Percentiles rank a stretch among this genome's conserved stretches.
Evolutionary conservation across 1,140 invertebrate species (phyloP).

Genomic region (Cydia strobilella): DNA sequence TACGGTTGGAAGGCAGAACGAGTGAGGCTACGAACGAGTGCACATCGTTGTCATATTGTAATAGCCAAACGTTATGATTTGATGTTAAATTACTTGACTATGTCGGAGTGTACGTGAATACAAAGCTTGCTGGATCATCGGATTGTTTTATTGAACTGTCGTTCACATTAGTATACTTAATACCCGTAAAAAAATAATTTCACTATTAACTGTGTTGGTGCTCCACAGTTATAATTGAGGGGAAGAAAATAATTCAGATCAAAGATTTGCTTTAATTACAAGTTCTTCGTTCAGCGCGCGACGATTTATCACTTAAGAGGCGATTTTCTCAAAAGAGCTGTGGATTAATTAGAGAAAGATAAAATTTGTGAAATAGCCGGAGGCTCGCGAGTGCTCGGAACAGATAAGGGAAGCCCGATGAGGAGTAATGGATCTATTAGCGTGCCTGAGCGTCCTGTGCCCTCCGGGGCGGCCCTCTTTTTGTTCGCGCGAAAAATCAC

Average conservation of each 20-base stretch:
- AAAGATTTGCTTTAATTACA: constrained; percentile 69
- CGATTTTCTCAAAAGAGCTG: constrained; percentile 63
- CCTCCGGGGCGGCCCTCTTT: constrained; percentile 44
- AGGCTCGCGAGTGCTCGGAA: constrained; percentile 61
- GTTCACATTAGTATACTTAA: too few relatives aligned
- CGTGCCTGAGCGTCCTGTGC: constrained; percentile 43
- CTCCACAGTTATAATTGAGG: constrained; percentile 47
- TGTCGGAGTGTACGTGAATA: too few relatives aligned
- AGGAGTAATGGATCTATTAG: constrained; percentile 67
- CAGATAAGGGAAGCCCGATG: constrained; percentile 64
- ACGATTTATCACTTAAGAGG: constrained; percentile 70
- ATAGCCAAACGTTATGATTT: too few relatives aligned
- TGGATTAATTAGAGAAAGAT: constrained; percentile 74
- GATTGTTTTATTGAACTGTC: too few relatives aligned
- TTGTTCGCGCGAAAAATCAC: constrained; percentile 53
- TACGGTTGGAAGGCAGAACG: too few relatives aligned
- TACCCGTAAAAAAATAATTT: too few relatives aligned
- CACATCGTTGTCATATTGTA: too few relatives aligned
- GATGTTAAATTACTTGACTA: too few relatives aligned
- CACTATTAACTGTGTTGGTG: background rate
- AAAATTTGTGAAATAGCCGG: constrained; percentile 71
- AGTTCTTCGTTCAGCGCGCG: constrained; percentile 56
- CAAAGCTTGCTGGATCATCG: too few relatives aligned
- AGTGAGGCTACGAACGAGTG: too few relatives aligned
- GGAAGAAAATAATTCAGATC: constrained; percentile 60